These are phyloP conservation scores for Heliconius hewitsoni DNA, from an alignment of 1,140 invertebrate species.

Conservation along the genomic window DNA sequence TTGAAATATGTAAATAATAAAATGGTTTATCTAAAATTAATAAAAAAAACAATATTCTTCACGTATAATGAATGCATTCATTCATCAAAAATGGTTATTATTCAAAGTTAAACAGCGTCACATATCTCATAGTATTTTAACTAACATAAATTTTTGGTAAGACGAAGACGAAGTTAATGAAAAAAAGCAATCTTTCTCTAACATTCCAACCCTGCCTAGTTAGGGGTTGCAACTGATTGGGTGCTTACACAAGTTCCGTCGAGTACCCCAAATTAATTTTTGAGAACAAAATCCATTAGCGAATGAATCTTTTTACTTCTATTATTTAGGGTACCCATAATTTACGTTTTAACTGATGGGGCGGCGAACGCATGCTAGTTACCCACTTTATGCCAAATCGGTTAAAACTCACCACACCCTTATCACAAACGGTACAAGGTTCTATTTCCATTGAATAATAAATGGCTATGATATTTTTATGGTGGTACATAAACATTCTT, in stretches of 20 bases:
- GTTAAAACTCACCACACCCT: neutral
- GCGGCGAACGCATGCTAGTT: constrained; percentile 60
- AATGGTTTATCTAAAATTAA: no score
- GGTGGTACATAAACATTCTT: constrained; percentile 60
- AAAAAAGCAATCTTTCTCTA: neutral
- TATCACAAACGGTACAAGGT: constrained; percentile 38
- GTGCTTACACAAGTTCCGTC: constrained; percentile 71
- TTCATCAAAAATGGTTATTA: no score
- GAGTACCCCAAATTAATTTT: constrained; percentile 78
- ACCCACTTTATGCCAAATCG: constrained; percentile 9
- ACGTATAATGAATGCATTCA: no score
- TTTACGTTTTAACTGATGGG: constrained; percentile 74
- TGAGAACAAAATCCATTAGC: constrained; percentile 79
- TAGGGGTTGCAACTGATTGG: constrained; percentile 61
- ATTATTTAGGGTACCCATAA: constrained; percentile 77
- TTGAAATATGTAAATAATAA: no score
- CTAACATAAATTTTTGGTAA: no score
- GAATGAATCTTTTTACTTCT: constrained; percentile 70
- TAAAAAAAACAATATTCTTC: no score
- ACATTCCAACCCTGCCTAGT: constrained; percentile 45
- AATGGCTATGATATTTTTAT: constrained; percentile 33
- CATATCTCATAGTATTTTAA: no score
- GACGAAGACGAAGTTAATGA: neutral
- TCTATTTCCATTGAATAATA: constrained; percentile 34
- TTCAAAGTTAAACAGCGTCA: no score